phyloP scores from a whole-genome alignment of 2,888 invertebrate genomes.

The Thymelicus lineola region DNA sequence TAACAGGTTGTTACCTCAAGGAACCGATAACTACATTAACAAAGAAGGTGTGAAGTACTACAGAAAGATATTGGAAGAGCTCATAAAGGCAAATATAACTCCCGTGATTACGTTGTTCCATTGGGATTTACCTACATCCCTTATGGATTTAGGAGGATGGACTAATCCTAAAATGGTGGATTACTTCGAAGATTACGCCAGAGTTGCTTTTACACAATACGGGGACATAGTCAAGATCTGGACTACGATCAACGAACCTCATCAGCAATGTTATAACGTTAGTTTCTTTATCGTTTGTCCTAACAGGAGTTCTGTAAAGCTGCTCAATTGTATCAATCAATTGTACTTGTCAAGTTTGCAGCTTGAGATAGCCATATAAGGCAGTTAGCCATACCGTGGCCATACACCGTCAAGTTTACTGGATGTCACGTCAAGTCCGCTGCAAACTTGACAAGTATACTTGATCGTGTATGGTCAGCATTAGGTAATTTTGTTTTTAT shows the following conservation, averaged over 20 bases:
- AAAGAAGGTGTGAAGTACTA: conserved; percentile 90
- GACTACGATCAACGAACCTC: conserved; percentile 92
- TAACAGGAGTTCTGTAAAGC: too few species aligned
- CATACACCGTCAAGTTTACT: too few species aligned
- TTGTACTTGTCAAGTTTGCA: too few species aligned
- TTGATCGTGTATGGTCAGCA: too few species aligned
- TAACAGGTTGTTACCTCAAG: conserved; percentile 88
- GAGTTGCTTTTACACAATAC: conserved; percentile 83
- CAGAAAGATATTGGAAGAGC: conserved; percentile 88
- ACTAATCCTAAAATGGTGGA: conserved; percentile 79
- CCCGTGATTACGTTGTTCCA: conserved; percentile 89
- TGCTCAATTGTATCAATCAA: too few species aligned
- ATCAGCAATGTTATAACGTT: conserved; percentile 78
- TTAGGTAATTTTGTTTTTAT: too few species aligned
- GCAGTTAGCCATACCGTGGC: too few species aligned
- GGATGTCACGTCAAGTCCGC: too few species aligned
- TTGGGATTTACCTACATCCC: conserved; percentile 82
- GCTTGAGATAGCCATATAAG: too few species aligned
- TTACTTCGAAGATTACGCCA: conserved; percentile 83
- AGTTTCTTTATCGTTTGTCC: conserved; percentile 47
- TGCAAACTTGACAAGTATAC: too few species aligned
- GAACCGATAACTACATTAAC: conserved; percentile 87
- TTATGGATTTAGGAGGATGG: conserved; percentile 83
- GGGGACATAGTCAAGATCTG: conserved; percentile 88
- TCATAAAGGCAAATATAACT: conserved; percentile 87